Conservation (phyloP, 2,888 invertebrate genomes). For the Aphodius granarius region DNA sequence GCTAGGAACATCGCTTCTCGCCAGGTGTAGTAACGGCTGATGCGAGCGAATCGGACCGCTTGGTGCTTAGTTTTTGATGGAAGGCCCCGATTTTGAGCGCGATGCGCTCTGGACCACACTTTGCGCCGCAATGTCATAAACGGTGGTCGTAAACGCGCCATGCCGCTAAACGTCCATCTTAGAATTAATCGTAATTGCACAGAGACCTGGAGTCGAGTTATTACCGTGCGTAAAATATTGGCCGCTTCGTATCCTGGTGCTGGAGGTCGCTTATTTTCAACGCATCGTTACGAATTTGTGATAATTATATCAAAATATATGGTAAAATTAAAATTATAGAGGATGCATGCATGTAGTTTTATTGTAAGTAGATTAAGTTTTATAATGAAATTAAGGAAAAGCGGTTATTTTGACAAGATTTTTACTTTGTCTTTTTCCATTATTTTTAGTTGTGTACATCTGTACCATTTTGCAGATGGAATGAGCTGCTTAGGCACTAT, state of each 20-base stretch:
- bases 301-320: slow-evolving; percentile 3
- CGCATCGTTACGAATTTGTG: not conserved
- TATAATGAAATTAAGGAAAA: too few relatives aligned
- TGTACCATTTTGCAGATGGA: too few relatives aligned
- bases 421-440: too few relatives aligned
- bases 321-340: not conserved
- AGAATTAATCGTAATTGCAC: not conserved
- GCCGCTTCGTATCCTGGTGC: slow-evolving; percentile 10
- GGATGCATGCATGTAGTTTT: too few relatives aligned
- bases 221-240: slow-evolving; percentile 19
- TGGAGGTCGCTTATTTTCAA: not conserved
- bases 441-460: too few relatives aligned
- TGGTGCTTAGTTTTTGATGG: not conserved
- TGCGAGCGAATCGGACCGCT: not conserved
- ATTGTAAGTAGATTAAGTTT: too few relatives aligned
- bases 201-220: slow-evolving; percentile 15
- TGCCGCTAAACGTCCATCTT: not conserved
- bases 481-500: too few relatives aligned
- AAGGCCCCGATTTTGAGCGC: not conserved
- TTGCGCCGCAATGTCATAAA: not conserved
- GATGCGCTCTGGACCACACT: not conserved
- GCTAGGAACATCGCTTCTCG: not conserved
- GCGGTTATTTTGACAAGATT: too few relatives aligned
- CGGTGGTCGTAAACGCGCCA: not conserved
- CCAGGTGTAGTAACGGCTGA: not conserved